A percentile compares a stretch with the other conserved stretches of the same genome.
Evolutionary conservation across 1,140 invertebrate genomes (phyloP).

Genomic region (Dermatophagoides farinae): DNA sequence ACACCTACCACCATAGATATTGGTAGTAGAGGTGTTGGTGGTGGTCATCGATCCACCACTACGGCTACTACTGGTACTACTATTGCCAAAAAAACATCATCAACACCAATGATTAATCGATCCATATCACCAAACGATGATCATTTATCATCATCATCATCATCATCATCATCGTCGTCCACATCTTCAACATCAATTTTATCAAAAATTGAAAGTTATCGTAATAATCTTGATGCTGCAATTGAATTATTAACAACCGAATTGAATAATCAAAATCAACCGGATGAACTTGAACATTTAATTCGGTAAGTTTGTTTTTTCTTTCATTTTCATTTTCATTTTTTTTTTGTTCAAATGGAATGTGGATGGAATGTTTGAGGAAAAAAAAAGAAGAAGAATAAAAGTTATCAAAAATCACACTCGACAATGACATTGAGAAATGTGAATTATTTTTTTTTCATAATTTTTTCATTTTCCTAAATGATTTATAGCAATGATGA

Average conservation of each 20-base stretch:
- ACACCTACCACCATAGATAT: not conserved
- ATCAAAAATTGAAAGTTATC: not conserved
- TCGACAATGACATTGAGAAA: no score
- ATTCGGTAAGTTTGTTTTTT: constrained; percentile 5
- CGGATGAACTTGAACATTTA: not conserved
- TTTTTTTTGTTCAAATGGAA: not conserved
- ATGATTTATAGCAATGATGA: no score
- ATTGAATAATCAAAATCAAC: not conserved
- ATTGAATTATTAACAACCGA: not conserved
- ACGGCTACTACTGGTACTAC: no score
- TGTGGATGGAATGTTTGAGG: no score
- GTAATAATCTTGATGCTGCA: not conserved
- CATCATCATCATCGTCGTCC: not conserved
- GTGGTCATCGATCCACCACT: no score
- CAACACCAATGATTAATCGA: not conserved
- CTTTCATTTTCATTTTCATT: not conserved
- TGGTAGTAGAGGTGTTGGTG: no score
- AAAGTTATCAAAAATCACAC: no score
- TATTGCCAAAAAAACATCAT: not conserved
- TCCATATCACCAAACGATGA: not conserved
- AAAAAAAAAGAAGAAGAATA: no score
- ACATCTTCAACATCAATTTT: not conserved
- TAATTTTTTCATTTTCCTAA: no score
- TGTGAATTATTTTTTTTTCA: no score
- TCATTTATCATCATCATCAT: not conserved